Evolutionary conservation across 2,888 invertebrate species (phyloP).

Genomic region (Drosophila dives): DNA sequence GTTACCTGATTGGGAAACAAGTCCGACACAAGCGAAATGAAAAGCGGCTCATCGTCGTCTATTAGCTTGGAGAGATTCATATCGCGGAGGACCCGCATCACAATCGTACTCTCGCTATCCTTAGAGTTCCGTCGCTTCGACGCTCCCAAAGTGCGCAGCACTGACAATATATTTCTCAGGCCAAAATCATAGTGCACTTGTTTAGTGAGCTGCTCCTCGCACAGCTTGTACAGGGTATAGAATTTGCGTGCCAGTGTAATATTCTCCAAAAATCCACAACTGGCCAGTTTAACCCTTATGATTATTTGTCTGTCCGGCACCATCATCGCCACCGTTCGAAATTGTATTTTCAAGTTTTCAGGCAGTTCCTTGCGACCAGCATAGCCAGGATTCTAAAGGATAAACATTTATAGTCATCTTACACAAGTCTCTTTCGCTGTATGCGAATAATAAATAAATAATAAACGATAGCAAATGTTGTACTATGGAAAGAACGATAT

Average conservation of each 20-base stretch:
- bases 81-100: constrained; percentile 98
- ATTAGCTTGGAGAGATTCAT: constrained; percentile 99
- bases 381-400: constrained; percentile 95
- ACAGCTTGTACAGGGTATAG: constrained; percentile 97
- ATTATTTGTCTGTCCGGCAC: constrained; percentile 99
- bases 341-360: constrained; percentile 98
- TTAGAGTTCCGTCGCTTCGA: constrained; percentile 95
- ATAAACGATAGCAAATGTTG: constrained; percentile 47
- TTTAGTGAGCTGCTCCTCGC: constrained; percentile 98
- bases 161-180: constrained; percentile 96
- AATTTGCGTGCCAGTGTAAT: constrained; percentile 97
- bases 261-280: constrained; percentile 98
- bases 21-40: constrained; percentile 97
- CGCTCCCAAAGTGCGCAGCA: constrained; percentile 95
- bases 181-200: constrained; percentile 99
- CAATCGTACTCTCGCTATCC: constrained; percentile 97
- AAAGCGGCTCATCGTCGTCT: constrained; percentile 98
- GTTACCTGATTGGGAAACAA: constrained; percentile 94
- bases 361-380: constrained; percentile 98
- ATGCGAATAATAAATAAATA: constrained; percentile 42
- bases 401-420: constrained; percentile 40
- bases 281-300: constrained; percentile 97
- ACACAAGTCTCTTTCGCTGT: constrained; percentile 8
- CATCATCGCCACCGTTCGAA: constrained; percentile 99
- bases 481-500: not conserved